Conservation (phyloP, 2,888 invertebrate species). For the Hyles lineata region DNA sequence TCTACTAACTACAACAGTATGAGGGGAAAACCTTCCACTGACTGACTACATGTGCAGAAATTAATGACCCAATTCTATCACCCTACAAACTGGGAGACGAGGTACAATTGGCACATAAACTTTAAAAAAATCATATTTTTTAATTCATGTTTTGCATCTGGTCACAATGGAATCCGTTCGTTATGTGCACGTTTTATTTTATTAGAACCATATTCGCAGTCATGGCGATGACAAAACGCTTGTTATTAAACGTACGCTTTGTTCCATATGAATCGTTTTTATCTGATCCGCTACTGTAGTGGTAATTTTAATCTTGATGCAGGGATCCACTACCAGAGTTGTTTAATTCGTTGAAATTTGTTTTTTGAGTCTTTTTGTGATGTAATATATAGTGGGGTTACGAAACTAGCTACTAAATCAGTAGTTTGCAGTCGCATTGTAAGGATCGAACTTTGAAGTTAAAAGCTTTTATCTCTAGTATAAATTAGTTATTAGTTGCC, state of each 20-base stretch:
- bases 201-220: conserved; percentile 6
- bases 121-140: background rate
- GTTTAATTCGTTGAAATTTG: background rate
- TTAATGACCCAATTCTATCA: background rate
- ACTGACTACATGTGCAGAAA: background rate
- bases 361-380: conserved; percentile 8
- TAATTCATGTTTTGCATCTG: conserved; percentile 2
- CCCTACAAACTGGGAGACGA: background rate
- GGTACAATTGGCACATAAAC: background rate
- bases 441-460: too few relatives aligned
- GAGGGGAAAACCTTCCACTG: background rate
- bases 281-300: conserved; percentile 29
- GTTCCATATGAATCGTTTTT: conserved; percentile 11
- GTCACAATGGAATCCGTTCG: background rate
- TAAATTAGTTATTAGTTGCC: too few relatives aligned
- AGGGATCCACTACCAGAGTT: conserved; percentile 8
- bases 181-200: background rate
- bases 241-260: conserved; percentile 15
- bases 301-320: conserved; percentile 26
- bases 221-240: conserved; percentile 5
- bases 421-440: too few relatives aligned
- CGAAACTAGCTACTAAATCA: too few relatives aligned
- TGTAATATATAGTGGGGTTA: background rate
- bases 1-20: too few relatives aligned
- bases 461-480: too few relatives aligned